phyloP scores from a whole-genome alignment of 2,113 vertebrate species.

The Enhydra lutris region DNA sequence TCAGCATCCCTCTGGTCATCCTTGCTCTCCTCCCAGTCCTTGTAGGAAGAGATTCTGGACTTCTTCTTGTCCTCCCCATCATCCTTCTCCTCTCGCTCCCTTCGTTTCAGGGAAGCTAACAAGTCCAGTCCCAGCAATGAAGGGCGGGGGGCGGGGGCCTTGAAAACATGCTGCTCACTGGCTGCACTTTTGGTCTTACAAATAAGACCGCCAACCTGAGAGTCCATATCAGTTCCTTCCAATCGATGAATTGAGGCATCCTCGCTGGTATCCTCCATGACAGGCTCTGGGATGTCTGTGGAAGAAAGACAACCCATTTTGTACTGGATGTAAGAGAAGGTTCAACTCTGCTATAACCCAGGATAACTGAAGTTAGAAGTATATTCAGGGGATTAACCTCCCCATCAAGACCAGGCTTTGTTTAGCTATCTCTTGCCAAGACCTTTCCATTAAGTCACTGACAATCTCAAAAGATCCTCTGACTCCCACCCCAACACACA shows the following conservation, averaged over 20 bases:
- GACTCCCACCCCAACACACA: neutral
- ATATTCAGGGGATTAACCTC: neutral
- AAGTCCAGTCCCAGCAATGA: constrained; percentile 94
- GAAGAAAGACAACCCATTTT: constrained; percentile 21
- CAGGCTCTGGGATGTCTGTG: constrained; percentile 13
- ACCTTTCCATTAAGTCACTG: neutral
- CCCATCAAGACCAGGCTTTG: neutral
- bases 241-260: constrained; percentile 89
- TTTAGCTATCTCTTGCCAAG: neutral
- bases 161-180: constrained; percentile 93
- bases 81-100: constrained; percentile 89
- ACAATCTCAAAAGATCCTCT: constrained; percentile 1
- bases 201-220: constrained; percentile 90
- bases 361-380: neutral
- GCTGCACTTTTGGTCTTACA: constrained; percentile 88
- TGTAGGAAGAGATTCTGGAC: constrained; percentile 89
- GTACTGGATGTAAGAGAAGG: neutral
- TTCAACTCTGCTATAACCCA: neutral
- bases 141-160: constrained; percentile 92
- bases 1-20: constrained; percentile 90
- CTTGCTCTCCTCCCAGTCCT: constrained; percentile 92
- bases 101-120: constrained; percentile 95
- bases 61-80: constrained; percentile 85
- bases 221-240: constrained; percentile 84
- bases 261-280: constrained; percentile 61